These are phyloP conservation scores for Erpetoichthys calabaricus DNA, from an alignment of 2,797 vertebrate genomes.

Conservation along the genomic window DNA sequence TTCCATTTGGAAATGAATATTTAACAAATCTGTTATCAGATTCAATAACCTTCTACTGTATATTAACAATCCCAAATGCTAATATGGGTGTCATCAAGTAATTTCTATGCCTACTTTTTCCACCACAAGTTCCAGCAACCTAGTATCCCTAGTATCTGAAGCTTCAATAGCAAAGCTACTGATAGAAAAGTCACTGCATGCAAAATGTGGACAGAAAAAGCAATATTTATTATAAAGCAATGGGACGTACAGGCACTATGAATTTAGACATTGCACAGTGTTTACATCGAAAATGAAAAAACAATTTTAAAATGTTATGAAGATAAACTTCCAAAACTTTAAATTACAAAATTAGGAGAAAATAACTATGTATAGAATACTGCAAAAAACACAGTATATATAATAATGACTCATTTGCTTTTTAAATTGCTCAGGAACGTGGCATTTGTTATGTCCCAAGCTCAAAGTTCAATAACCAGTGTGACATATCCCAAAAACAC, in stretches of 20 bases:
- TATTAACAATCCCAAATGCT: no score
- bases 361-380: constrained; percentile 61
- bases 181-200: no score
- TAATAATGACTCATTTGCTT: constrained; percentile 54
- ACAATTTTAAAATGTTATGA: constrained; percentile 22
- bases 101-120: no score
- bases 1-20: no score
- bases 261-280: constrained; percentile 13
- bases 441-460: constrained; percentile 38
- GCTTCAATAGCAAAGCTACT: no score
- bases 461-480: constrained; percentile 39
- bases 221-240: not conserved
- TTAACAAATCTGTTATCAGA: no score
- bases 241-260: not conserved
- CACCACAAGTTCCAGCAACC: no score
- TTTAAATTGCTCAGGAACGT: constrained; percentile 49
- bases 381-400: constrained; percentile 87
- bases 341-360: constrained; percentile 32
- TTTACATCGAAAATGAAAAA: constrained; percentile 21
- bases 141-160: no score
- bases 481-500: constrained; percentile 28
- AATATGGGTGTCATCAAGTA: no score
- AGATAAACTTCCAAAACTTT: constrained; percentile 23
- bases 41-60: no score
- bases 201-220: not conserved